These are phyloP conservation scores for Cryptocheilus praepositus DNA, from an alignment of 2,888 invertebrate species.

Conservation along the genomic window DNA sequence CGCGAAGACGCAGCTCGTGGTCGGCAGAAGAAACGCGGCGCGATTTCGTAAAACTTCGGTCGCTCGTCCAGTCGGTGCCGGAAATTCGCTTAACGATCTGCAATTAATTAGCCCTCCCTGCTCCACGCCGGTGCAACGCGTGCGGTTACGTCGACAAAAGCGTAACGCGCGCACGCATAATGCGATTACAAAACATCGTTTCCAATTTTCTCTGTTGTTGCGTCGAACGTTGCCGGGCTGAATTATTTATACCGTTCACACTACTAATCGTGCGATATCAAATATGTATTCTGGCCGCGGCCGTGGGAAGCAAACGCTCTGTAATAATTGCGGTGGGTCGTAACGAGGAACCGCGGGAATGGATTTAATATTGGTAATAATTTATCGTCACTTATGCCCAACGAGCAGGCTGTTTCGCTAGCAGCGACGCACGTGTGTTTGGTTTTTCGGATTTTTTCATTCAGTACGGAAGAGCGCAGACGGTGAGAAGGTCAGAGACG, in stretches of 20 bases:
- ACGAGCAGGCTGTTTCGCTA: no score
- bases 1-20: no score
- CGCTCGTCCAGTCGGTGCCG: no score
- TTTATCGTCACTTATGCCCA: not conserved
- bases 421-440: not conserved
- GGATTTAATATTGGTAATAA: conserved; percentile 1
- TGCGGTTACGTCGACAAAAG: conserved; percentile 7
- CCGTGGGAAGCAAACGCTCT: conserved; percentile 4
- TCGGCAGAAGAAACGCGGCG: no score
- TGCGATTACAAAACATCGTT: conserved; percentile 11
- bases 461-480: no score
- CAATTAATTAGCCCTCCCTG: no score
- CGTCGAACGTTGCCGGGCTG: conserved; percentile 7
- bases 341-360: not conserved
- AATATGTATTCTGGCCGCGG: not conserved
- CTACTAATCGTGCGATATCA: conserved; percentile 14
- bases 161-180: conserved; percentile 3
- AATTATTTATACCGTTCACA: conserved; percentile 13
- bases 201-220: conserved; percentile 6
- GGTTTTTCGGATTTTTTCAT: not conserved
- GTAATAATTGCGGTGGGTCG: not conserved
- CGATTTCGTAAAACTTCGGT: no score
- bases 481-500: no score
- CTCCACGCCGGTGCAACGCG: not conserved
- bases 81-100: no score